A percentile compares a stretch with the other conserved stretches of the same genome.
These are phyloP conservation scores for Lepus timidus DNA, from an alignment of 2,113 vertebrate species.

Conservation along the genomic window DNA sequence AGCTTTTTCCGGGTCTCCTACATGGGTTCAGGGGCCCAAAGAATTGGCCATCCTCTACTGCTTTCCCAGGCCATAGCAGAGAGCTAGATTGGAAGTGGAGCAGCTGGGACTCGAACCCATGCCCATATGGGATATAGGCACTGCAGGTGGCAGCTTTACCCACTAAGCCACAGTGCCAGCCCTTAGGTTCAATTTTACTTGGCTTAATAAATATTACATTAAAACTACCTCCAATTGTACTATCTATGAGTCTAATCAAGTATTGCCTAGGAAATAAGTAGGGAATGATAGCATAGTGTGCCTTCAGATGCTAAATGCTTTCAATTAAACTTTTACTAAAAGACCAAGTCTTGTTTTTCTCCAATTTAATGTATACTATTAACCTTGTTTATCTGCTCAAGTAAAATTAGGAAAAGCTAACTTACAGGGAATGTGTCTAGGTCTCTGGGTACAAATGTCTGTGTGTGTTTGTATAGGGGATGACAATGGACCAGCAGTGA, in stretches of 20 bases:
- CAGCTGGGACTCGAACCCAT: too few relatives aligned
- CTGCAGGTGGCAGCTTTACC: too few relatives aligned
- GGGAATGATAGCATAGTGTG: background rate
- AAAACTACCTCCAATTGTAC: conserved; percentile 23
- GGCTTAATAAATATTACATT: conserved; percentile 24
- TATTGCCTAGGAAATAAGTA: conserved; percentile 32
- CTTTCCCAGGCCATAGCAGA: too few relatives aligned
- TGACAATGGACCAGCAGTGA: background rate
- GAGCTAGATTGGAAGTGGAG: too few relatives aligned
- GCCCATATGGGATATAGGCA: too few relatives aligned
- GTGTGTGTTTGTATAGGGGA: background rate
- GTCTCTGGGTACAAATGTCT: too few relatives aligned
- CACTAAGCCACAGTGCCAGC: too few relatives aligned
- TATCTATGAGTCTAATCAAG: background rate
- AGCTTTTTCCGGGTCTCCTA: too few relatives aligned
- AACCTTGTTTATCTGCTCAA: background rate
- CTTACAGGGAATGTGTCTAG: background rate
- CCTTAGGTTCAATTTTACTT: background rate
- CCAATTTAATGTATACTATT: background rate
- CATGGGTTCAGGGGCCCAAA: too few relatives aligned
- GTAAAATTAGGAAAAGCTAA: background rate
- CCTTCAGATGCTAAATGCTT: conserved; percentile 5
- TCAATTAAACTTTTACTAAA: background rate
- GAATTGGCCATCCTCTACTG: too few relatives aligned
- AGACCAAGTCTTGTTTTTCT: background rate